Percentiles rank a stretch among this genome's conserved stretches.
These are phyloP conservation scores for Drosophila aff. DNA, from an alignment of 1,140 invertebrate species.

Conservation along the genomic window DNA sequence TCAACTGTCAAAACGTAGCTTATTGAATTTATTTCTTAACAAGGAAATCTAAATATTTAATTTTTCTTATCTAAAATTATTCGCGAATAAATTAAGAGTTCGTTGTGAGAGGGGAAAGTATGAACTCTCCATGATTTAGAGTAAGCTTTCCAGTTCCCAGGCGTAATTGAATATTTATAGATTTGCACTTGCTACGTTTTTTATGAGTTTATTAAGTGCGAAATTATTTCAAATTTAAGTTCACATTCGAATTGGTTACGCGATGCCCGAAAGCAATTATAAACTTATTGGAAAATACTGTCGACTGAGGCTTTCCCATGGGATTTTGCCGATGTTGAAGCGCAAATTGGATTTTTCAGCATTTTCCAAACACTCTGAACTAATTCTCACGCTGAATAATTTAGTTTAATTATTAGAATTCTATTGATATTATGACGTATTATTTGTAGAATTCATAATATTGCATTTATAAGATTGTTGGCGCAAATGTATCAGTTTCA, in stretches of 20 bases:
- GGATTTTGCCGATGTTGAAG: slow-evolving; percentile 10
- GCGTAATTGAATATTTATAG: slow-evolving; percentile 67
- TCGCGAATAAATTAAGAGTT: slow-evolving; percentile 57
- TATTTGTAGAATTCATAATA: not conserved
- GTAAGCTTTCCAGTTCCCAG: slow-evolving; percentile 47
- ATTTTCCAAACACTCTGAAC: slow-evolving; percentile 16
- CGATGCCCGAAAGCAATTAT: slow-evolving; percentile 17
- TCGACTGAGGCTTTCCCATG: slow-evolving; percentile 7
- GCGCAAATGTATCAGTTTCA: slow-evolving; percentile 2
- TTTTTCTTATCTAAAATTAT: slow-evolving; percentile 63
- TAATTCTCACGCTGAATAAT: slow-evolving; percentile 26
- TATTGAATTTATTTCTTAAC: slow-evolving; percentile 41
- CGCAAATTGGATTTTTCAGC: slow-evolving; percentile 20
- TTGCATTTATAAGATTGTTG: slow-evolving; percentile 6
- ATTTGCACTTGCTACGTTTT: slow-evolving; percentile 34
- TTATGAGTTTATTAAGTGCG: slow-evolving; percentile 50
- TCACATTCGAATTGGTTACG: slow-evolving; percentile 24
- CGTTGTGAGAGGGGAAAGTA: slow-evolving; percentile 52
- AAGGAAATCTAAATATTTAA: slow-evolving; percentile 31
- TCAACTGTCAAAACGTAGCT: slow-evolving; percentile 28
- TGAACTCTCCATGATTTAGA: slow-evolving; percentile 6
- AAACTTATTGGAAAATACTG: slow-evolving; percentile 29
- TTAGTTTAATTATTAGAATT: slow-evolving; percentile 1
- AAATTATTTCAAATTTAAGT: slow-evolving; percentile 46
- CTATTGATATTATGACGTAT: slow-evolving; percentile 14